Conservation (phyloP, 2,888 invertebrate genomes). For the Calliphora vomitoria region DNA sequence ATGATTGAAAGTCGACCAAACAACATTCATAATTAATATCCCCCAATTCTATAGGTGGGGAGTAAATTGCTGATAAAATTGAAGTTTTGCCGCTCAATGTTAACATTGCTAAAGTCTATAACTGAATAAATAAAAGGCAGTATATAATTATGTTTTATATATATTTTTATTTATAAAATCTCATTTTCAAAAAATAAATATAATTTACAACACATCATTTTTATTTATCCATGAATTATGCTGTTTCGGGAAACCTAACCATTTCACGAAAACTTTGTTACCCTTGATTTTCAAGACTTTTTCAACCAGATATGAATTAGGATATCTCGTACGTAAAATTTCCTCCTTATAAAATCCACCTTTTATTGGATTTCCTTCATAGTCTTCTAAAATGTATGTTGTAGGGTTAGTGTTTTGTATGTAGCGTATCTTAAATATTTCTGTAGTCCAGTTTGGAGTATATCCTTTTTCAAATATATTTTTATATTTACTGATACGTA, state of each 20-base stretch:
- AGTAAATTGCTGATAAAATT: neutral
- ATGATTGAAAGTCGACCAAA: constrained; percentile 9
- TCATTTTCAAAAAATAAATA: too few species aligned
- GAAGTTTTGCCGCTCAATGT: neutral
- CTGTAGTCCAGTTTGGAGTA: too few species aligned
- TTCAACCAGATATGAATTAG: neutral
- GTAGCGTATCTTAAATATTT: neutral
- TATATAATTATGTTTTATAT: too few species aligned
- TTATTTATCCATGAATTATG: neutral
- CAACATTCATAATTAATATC: neutral
- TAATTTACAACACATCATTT: too few species aligned
- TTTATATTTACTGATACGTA: too few species aligned
- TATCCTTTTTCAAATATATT: too few species aligned
- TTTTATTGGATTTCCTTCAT: constrained; percentile 21
- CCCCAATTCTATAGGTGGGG: neutral
- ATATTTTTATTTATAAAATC: too few species aligned
- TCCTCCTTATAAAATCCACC: constrained; percentile 32
- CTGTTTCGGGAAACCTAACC: neutral
- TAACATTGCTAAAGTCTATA: neutral
- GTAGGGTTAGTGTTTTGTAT: neutral
- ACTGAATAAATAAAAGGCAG: neutral
- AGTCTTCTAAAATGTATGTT: constrained; percentile 5
- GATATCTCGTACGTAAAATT: neutral
- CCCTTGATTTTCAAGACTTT: too few species aligned
- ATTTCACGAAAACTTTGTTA: neutral